Evolutionary conservation across 2,113 vertebrate species (phyloP), one percentile per base, ranked within the genome.

Genomic region (Proteles cristata): DNA sequence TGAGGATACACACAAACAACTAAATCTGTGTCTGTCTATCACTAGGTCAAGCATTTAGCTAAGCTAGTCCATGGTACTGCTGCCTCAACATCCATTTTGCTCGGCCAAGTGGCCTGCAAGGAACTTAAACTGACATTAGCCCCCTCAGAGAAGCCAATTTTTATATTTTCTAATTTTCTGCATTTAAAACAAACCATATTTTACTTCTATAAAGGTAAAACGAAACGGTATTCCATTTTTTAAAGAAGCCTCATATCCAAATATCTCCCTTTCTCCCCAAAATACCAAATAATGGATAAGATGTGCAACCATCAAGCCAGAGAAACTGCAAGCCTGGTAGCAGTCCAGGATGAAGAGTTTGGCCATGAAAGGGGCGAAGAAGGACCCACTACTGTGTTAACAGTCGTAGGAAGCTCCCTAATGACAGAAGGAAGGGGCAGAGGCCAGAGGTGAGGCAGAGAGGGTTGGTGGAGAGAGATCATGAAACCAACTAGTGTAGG

Each of bases 101-200:
- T 76, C 66, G 69, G 58, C 25, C 43, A 31, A 25, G n/a, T 35
- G 15, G 16, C 10, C 58, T 45, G 21, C 33, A 79, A 33, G 6
- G 43, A 79, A 35, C n/a, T 69, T 39, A 26, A n/a, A 45, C 0
- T 61, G 65, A 82, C 50, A 61, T 66, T n/a, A n/a, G 35, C 12
- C 26, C 65, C 33, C 55, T 76, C 55, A 39, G 25, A 33, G 12
- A 28, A 76, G 12, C 10, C 65, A 16, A 90, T 80, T 45, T 55
- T 61, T 85, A 11, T 79, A 86, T 86, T 92, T 95, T 88, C 76
- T 50, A 82, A 77, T 55, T 87, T n/a, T 89, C 84, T 33, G 92
- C 26, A 92, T 81, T 93, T 92, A 92, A 96, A 83, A 65, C 4
- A 93, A 97, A 65, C 15, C 15, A 74, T 35, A 63, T 73, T 95